Percentiles rank a stretch among this genome's conserved stretches.
Conservation (phyloP, 2,113 vertebrate genomes). For the Columba janthina region DNA sequence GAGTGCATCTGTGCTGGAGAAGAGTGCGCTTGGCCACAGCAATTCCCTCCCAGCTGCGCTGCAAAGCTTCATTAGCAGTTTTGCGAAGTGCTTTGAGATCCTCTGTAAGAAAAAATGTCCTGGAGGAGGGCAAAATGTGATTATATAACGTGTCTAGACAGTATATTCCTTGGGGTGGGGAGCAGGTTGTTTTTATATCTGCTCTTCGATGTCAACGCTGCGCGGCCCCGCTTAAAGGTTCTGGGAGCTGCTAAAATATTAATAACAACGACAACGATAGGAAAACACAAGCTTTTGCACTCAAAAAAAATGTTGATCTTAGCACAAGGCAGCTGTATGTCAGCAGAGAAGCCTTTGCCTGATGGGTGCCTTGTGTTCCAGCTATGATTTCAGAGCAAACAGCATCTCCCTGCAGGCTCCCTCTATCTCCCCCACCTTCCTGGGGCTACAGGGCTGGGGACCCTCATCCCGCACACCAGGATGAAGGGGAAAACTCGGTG, state of each 20-base stretch:
- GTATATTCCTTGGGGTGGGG: neutral
- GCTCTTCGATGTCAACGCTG: neutral
- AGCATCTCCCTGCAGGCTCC: neutral
- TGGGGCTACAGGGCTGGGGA: neutral
- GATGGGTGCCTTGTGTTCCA: neutral
- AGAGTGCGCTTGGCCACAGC: neutral
- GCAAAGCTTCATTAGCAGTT: neutral
- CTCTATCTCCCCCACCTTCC: neutral
- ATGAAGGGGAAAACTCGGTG: neutral
- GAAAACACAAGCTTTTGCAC: neutral
- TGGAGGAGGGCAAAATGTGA: conserved; percentile 34
- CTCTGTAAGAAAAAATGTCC: neutral
- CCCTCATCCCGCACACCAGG: neutral
- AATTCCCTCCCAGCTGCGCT: neutral
- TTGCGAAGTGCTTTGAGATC: neutral
- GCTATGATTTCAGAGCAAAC: neutral
- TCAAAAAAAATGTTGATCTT: conserved; percentile 6
- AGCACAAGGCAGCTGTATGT: neutral
- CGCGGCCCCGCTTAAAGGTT: neutral
- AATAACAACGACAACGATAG: neutral
- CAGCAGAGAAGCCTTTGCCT: neutral
- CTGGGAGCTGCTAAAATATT: conserved; percentile 40
- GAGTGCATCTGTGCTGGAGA: neutral
- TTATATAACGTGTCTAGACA: conserved; percentile 24
- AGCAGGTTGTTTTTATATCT: neutral